phyloP scores from a whole-genome alignment of 2,797 vertebrate genomes.

The Erithacus rubecula region DNA sequence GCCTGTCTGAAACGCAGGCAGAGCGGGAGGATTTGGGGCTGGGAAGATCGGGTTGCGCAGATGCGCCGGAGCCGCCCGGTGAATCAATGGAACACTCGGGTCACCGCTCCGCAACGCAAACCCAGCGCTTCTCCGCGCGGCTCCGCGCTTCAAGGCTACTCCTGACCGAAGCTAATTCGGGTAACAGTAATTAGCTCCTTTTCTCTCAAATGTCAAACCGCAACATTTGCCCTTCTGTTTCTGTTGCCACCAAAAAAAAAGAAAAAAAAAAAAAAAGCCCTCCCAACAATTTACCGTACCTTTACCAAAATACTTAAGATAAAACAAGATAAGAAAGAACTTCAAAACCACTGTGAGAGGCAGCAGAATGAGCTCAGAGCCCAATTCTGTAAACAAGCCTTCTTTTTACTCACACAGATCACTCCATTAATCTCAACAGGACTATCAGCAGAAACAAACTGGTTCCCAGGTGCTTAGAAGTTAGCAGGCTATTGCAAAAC shows the following conservation, averaged over 20 bases:
- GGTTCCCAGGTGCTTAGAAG: background rate
- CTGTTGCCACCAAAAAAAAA: background rate
- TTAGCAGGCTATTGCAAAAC: background rate
- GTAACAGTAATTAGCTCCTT: constrained; percentile 53
- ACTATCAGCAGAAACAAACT: background rate
- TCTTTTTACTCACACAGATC: background rate
- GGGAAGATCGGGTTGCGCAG: background rate
- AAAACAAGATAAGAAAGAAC: background rate
- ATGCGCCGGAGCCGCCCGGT: background rate
- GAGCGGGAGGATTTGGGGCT: constrained; percentile 48
- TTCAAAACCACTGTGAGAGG: background rate
- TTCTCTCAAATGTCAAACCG: constrained; percentile 70
- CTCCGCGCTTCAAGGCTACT: constrained; percentile 44
- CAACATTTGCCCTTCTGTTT: constrained; percentile 61
- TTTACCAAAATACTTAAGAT: constrained; percentile 7
- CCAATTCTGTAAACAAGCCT: background rate
- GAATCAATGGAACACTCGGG: constrained; percentile 33
- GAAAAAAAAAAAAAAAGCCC: background rate
- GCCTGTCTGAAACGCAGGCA: background rate
- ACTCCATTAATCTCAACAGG: background rate
- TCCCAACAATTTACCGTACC: background rate
- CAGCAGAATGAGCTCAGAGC: background rate
- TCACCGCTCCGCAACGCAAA: background rate
- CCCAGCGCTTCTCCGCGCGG: background rate
- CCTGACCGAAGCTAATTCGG: constrained; percentile 53